These are phyloP conservation scores for Maniola hyperantus DNA, from an alignment of 2,888 invertebrate genomes.

Conservation along the genomic window DNA sequence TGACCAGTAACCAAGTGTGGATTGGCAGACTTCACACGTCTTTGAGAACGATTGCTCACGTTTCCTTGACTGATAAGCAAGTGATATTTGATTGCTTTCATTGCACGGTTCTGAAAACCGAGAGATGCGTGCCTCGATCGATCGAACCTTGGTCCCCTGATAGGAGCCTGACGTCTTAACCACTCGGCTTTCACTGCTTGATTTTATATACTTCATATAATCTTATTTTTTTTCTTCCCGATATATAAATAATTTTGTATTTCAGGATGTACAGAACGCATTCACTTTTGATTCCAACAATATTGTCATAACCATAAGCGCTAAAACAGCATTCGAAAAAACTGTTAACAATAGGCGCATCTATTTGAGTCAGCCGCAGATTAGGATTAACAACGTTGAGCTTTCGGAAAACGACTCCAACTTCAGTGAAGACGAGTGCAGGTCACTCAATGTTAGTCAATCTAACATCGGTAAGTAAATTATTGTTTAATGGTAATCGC, in stretches of 20 bases:
- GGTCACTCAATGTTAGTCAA: slow-evolving; percentile 67
- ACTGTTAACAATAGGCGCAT: slow-evolving; percentile 51
- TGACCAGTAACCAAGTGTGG: too few species aligned
- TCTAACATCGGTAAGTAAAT: slow-evolving; percentile 62
- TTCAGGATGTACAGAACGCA: slow-evolving; percentile 59
- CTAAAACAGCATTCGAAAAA: slow-evolving; percentile 50
- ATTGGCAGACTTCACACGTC: too few species aligned
- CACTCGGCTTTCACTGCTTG: neutral
- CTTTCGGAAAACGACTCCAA: slow-evolving; percentile 74
- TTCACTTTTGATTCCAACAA: slow-evolving; percentile 66
- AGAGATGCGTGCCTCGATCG: too few species aligned
- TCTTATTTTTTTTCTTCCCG: neutral
- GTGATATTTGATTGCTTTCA: too few species aligned
- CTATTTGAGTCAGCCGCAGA: slow-evolving; percentile 62
- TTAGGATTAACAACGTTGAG: slow-evolving; percentile 56
- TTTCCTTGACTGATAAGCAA: too few species aligned
- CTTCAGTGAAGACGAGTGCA: slow-evolving; percentile 70
- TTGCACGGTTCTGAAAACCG: too few species aligned
- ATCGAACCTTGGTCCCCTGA: too few species aligned
- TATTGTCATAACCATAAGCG: slow-evolving; percentile 53
- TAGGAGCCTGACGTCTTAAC: too few species aligned
- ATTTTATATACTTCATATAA: too few species aligned
- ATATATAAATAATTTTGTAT: slow-evolving; percentile 23
- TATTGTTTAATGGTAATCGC: neutral
- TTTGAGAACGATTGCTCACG: too few species aligned